Evolutionary conservation across 2,113 vertebrate genomes (phyloP).

Genomic region (Marmota flaviventris): DNA sequence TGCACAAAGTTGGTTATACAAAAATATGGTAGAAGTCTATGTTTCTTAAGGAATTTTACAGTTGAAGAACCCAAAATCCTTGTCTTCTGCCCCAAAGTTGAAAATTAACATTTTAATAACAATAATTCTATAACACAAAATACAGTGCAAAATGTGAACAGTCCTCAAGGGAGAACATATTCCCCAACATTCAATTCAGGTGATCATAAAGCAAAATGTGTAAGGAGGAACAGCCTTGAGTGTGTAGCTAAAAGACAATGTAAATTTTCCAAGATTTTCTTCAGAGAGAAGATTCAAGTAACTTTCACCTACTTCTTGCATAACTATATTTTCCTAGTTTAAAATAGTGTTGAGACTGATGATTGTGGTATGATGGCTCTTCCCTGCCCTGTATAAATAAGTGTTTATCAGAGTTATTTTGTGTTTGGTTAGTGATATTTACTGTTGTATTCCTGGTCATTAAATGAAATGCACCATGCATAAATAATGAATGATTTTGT

Average conservation of each 20-base stretch:
- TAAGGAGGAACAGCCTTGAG: neutral
- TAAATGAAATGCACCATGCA: neutral
- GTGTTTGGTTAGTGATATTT: neutral
- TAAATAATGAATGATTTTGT: neutral
- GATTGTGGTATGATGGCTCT: neutral
- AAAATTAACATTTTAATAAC: neutral
- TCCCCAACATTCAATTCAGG: neutral
- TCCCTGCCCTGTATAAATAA: neutral
- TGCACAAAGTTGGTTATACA: neutral
- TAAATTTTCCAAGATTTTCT: neutral
- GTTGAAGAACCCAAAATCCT: neutral
- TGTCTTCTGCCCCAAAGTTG: neutral
- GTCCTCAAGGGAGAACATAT: neutral
- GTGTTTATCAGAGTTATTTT: neutral
- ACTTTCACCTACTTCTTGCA: neutral
- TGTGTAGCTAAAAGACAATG: neutral
- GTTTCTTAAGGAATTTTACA: neutral
- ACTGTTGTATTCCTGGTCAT: neutral
- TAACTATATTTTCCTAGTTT: neutral
- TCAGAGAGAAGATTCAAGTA: neutral
- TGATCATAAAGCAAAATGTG: neutral
- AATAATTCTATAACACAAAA: neutral
- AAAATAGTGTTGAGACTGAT: neutral
- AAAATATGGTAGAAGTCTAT: neutral
- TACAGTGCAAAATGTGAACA: neutral